Conservation (phyloP, 2,888 invertebrate species). For the Cacoxenus indagator region DNA sequence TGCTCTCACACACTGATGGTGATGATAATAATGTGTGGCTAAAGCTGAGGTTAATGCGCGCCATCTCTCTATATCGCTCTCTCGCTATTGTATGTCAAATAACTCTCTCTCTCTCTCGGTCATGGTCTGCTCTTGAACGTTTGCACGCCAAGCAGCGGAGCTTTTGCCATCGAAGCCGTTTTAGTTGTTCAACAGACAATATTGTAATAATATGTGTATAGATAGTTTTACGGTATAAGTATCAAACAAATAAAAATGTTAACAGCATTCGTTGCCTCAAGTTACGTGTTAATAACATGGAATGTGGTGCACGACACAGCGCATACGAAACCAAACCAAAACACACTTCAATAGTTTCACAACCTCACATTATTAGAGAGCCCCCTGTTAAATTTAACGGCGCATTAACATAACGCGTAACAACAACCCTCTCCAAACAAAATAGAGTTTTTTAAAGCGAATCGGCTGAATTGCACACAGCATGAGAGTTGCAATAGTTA, state of each 20-base stretch:
- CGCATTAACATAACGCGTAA: background rate
- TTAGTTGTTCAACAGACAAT: background rate
- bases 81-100: background rate
- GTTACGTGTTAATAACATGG: background rate
- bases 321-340: background rate
- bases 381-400: background rate
- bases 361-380: background rate
- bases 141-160: background rate
- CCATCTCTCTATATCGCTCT: background rate
- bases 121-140: background rate
- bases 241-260: background rate
- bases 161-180: background rate
- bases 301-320: background rate
- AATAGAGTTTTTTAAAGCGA: background rate
- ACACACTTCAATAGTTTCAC: background rate
- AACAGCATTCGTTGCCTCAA: background rate
- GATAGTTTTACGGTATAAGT: background rate
- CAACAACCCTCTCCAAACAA: background rate
- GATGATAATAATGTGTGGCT: too few species aligned
- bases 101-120: background rate
- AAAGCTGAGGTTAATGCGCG: background rate
- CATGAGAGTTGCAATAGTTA: background rate
- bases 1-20: too few species aligned
- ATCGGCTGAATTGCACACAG: background rate
- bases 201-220: background rate